phyloP scores from a whole-genome alignment of 92 coral and sea anemone species.

The Epizoanthus fatuus region DNA sequence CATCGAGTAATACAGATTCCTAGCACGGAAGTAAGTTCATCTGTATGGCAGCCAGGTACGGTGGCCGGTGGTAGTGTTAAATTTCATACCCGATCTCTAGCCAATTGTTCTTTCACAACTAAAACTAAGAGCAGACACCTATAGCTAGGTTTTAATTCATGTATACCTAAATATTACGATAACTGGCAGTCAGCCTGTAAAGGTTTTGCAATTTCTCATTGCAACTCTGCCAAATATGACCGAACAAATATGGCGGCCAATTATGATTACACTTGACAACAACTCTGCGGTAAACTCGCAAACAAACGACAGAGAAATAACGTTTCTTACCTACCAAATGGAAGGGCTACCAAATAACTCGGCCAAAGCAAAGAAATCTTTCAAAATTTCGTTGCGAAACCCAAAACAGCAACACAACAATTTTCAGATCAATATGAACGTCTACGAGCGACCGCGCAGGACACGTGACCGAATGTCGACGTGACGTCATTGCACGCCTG shows the following conservation, averaged over 20 bases:
- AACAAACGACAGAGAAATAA: background rate
- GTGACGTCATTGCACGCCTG: slow-evolving; percentile 34
- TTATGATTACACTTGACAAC: slow-evolving; percentile 14
- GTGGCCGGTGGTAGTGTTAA: background rate
- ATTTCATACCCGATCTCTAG: background rate
- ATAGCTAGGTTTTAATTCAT: background rate
- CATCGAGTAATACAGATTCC: background rate
- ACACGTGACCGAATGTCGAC: slow-evolving; percentile 33
- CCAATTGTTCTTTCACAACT: background rate
- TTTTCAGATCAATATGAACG: slow-evolving; percentile 35
- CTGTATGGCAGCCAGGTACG: background rate
- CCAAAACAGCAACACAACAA: slow-evolving; percentile 52
- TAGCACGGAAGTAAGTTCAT: slow-evolving; percentile 33
- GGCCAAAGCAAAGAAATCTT: background rate
- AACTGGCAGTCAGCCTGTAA: background rate
- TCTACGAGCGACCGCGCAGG: slow-evolving; percentile 3
- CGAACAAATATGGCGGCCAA: slow-evolving; percentile 47
- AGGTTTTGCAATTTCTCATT: background rate
- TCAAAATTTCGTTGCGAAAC: slow-evolving; percentile 39
- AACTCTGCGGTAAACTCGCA: background rate
- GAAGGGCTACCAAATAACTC: background rate
- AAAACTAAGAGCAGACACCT: background rate
- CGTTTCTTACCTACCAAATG: slow-evolving; percentile 21
- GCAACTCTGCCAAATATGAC: slow-evolving; percentile 8
- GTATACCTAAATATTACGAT: background rate